These are phyloP conservation scores for Lasioglossum calceatum DNA, from an alignment of 2,888 invertebrate genomes.

Conservation along the genomic window DNA sequence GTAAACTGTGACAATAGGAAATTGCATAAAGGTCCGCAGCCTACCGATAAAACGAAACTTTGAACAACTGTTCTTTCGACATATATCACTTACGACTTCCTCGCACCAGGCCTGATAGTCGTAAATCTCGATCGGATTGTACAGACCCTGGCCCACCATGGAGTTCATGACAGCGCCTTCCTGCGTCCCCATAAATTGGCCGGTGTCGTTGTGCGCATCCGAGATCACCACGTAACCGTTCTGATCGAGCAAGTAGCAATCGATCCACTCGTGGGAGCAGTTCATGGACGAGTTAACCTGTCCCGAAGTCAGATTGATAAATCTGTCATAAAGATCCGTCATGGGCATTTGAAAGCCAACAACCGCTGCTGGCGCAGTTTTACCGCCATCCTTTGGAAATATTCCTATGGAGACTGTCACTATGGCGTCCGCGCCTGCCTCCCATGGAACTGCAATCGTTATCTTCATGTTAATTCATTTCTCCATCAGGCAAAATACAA, in stretches of 20 bases:
- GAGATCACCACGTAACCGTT: slow-evolving; percentile 95
- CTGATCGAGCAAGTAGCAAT: slow-evolving; percentile 96
- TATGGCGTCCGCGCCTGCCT: slow-evolving; percentile 85
- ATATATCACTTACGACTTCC: slow-evolving; percentile 80
- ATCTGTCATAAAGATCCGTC: slow-evolving; percentile 88
- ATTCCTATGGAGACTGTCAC: slow-evolving; percentile 94
- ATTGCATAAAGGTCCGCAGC: too few relatives aligned
- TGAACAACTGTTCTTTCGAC: too few relatives aligned
- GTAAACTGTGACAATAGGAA: too few relatives aligned
- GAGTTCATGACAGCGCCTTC: slow-evolving; percentile 91
- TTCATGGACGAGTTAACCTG: slow-evolving; percentile 84
- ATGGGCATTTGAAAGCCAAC: slow-evolving; percentile 95
- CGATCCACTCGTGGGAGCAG: slow-evolving; percentile 80
- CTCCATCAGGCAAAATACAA: background rate
- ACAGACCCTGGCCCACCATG: slow-evolving; percentile 90
- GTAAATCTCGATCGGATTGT: slow-evolving; percentile 90
- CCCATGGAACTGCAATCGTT: slow-evolving; percentile 74
- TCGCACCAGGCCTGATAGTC: slow-evolving; percentile 94
- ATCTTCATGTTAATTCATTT: background rate
- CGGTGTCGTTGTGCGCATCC: slow-evolving; percentile 88
- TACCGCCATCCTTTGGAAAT: slow-evolving; percentile 91
- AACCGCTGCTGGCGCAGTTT: slow-evolving; percentile 94
- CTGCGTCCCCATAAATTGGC: slow-evolving; percentile 94
- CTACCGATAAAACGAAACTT: too few relatives aligned
- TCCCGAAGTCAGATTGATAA: slow-evolving; percentile 88